These are phyloP conservation scores for Lithophane semibrunnea DNA, from an alignment of 2,888 invertebrate genomes.

Conservation along the genomic window DNA sequence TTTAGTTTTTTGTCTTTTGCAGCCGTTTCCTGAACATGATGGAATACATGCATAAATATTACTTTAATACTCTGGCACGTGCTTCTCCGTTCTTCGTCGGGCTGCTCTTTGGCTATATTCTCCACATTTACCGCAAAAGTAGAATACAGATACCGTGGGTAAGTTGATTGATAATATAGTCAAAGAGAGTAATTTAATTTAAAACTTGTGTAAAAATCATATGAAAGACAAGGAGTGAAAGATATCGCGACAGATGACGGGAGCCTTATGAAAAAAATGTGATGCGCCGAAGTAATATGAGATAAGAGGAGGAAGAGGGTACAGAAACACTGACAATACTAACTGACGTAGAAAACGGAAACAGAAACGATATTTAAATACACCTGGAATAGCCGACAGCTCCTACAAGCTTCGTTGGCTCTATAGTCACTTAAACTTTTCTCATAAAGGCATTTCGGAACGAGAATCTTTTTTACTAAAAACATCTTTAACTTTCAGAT, in stretches of 20 bases:
- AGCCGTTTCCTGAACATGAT: conserved; percentile 47
- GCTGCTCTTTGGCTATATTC: conserved; percentile 75
- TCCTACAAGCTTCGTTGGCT: background rate
- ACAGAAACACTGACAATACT: background rate
- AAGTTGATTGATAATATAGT: conserved; percentile 35
- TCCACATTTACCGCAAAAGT: conserved; percentile 68
- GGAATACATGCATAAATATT: conserved; percentile 69
- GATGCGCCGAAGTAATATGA: background rate
- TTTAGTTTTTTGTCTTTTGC: conserved; percentile 19
- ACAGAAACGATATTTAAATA: background rate
- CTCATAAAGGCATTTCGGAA: background rate
- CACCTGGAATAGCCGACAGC: background rate
- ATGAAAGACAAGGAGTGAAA: background rate
- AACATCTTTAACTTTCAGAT: conserved; percentile 37
- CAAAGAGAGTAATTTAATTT: too few species aligned
- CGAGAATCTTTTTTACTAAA: background rate
- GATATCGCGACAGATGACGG: background rate
- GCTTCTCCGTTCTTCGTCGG: conserved; percentile 78
- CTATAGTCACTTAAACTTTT: background rate
- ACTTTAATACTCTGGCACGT: conserved; percentile 73
- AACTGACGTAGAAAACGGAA: background rate
- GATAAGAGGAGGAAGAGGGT: background rate
- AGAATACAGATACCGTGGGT: conserved; percentile 71
- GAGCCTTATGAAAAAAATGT: background rate
- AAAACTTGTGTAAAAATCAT: background rate